Base-by-base conservation (phyloP, 1,140 invertebrate species). In the Philaenus spumarius region DNA sequence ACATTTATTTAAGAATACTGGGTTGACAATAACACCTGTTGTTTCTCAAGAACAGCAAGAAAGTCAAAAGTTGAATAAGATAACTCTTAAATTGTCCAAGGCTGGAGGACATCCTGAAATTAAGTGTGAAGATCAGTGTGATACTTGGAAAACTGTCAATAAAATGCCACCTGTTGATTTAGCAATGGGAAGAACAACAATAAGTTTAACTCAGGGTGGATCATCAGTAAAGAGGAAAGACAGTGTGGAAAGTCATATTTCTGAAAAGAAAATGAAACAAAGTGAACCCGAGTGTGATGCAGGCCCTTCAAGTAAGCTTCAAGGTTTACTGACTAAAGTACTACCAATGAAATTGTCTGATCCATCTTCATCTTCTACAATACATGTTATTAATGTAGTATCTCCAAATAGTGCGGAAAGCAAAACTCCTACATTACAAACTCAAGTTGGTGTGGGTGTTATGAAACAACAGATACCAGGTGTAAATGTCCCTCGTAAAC, bases 211-310 rank as follows among this genome's bases (percentile, higher is more conserved):
- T 12, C 46, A 59, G 34, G 48, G 23, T 42, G 35, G 46, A 42
- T n/a, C n/a, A n/a, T n/a, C n/a, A n/a, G n/a, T n/a, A n/a, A 40
- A 55, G 14, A 22, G 53, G 48, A 62, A 62, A 59, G 55, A 62
- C 34, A 62, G 48, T 24, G 24, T 22, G 17, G 54, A 56, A 35
- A 48, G 54, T 26, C 26, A 43, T 24, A 51, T 23, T 45, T 14
- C 54, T 35, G 45, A 52, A 19, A 47, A 40, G 2, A 55, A 59
- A 17, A 50, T 45, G 5, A 54, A 53, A 14, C 42, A 55, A 24
- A 45, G 39, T 47, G 52, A 56, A 42, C 37, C 58, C 14, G 35
- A 37, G 23, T 61, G 43, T 57, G 42, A 15, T 24, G 39, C 37
- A 1, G 47, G 47, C 26, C 43, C 35, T 48, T 39, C 45, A n/a